Conservation (phyloP, 2,888 invertebrate species). For the Choreutis nemorana region DNA sequence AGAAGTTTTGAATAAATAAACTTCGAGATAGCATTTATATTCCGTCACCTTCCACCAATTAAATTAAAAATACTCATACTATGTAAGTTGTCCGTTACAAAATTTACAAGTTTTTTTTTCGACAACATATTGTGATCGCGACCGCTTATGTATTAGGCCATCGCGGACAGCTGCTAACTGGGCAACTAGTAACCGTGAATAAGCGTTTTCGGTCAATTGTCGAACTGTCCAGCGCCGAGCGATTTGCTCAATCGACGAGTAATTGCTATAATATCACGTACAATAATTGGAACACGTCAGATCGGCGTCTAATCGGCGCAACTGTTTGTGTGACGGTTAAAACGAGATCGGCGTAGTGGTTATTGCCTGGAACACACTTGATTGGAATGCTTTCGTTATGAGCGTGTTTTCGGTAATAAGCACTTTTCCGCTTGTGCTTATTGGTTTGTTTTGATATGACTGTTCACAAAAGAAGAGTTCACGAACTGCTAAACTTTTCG, state of each 20-base stretch:
- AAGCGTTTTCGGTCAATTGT: constrained; percentile 41
- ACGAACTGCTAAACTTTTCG: too few species aligned
- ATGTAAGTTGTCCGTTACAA: background rate
- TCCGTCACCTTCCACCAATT: background rate
- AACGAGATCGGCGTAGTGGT: constrained; percentile 19
- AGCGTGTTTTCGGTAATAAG: too few species aligned
- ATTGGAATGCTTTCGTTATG: too few species aligned
- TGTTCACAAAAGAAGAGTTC: too few species aligned
- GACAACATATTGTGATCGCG: too few species aligned
- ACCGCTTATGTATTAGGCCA: too few species aligned
- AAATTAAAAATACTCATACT: background rate
- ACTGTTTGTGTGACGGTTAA: constrained; percentile 23
- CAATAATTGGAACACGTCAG: constrained; percentile 4
- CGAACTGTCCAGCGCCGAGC: constrained; percentile 5
- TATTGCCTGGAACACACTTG: too few species aligned
- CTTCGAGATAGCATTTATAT: background rate
- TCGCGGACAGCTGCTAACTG: constrained; percentile 36
- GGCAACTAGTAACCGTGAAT: constrained; percentile 58
- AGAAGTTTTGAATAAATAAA: too few species aligned
- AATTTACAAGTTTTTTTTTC: background rate
- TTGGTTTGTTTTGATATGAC: too few species aligned
- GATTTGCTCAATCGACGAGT: constrained; percentile 15
- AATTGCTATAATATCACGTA: constrained; percentile 17
- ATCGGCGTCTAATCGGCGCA: constrained; percentile 18
- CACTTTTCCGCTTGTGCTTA: too few species aligned